A percentile compares a stretch with the other conserved stretches of the same genome.
phyloP scores from a whole-genome alignment of 2,888 invertebrate species.

The Deroplatys truncata region DNA sequence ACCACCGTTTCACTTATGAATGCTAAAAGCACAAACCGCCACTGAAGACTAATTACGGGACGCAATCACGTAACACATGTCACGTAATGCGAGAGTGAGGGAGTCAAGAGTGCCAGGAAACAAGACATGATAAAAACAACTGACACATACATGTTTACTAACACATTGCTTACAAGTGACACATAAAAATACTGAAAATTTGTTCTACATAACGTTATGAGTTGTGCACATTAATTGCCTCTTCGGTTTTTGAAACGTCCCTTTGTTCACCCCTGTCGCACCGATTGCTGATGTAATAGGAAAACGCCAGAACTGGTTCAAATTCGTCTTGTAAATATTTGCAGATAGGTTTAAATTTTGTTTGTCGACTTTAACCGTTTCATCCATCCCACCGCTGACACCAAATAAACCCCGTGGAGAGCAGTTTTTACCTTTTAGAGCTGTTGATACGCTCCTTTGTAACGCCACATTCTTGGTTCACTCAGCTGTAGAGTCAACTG shows the following conservation, averaged over 20 bases:
- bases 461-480: no score
- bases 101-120: background rate
- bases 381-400: no score
- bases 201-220: background rate
- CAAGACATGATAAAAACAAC: background rate
- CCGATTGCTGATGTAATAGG: background rate
- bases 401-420: no score
- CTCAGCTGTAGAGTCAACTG: no score
- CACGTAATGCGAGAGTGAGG: background rate
- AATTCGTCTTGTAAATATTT: background rate
- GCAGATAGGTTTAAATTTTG: background rate
- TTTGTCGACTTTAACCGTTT: background rate
- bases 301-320: background rate
- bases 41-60: background rate
- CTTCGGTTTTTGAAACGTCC: background rate
- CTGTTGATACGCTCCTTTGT: no score
- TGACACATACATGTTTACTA: background rate
- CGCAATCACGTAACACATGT: background rate
- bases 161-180: background rate
- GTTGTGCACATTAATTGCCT: background rate
- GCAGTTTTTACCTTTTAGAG: no score
- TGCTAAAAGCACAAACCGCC: background rate
- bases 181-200: background rate
- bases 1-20: background rate
- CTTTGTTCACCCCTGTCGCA: background rate